Percentiles rank a stretch among this genome's conserved stretches.
These are phyloP conservation scores for Hemiscyllium ocellatum DNA, from an alignment of 2,113 vertebrate genomes.

Conservation along the genomic window DNA sequence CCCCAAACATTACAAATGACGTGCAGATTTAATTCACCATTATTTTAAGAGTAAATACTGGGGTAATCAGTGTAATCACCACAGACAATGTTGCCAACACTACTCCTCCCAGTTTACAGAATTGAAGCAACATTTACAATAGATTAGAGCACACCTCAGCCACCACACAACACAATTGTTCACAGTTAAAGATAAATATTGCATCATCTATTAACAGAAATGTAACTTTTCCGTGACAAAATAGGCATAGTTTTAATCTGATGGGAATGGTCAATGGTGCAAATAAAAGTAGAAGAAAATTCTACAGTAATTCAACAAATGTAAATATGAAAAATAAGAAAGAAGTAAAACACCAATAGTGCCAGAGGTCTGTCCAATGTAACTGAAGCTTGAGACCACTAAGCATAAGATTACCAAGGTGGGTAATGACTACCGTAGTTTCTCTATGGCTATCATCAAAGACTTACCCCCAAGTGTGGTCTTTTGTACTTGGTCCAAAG, in stretches of 20 bases:
- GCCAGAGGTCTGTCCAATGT: background rate
- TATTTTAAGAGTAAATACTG: background rate
- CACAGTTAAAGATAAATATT: background rate
- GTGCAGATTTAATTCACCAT: background rate
- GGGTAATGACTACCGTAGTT: background rate
- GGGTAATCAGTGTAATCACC: background rate
- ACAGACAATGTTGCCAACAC: background rate
- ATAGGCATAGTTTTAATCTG: background rate
- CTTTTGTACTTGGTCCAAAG: slow-evolving; percentile 63
- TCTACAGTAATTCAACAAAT: background rate
- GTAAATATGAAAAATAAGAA: background rate
- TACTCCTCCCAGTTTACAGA: background rate
- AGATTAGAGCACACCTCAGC: background rate
- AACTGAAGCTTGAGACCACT: background rate
- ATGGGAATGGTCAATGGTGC: background rate
- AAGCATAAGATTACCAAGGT: background rate
- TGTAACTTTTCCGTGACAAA: background rate
- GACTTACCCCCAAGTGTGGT: slow-evolving; percentile 65
- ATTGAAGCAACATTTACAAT: background rate
- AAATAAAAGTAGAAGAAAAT: background rate
- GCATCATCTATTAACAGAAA: background rate
- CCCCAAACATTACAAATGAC: background rate
- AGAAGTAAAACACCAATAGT: background rate
- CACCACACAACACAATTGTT: background rate
- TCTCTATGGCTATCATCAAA: background rate